Percentiles rank a stretch among this genome's conserved stretches.
Evolutionary conservation across 2,113 vertebrate species (phyloP).

Genomic region (Chrysemys picta): DNA sequence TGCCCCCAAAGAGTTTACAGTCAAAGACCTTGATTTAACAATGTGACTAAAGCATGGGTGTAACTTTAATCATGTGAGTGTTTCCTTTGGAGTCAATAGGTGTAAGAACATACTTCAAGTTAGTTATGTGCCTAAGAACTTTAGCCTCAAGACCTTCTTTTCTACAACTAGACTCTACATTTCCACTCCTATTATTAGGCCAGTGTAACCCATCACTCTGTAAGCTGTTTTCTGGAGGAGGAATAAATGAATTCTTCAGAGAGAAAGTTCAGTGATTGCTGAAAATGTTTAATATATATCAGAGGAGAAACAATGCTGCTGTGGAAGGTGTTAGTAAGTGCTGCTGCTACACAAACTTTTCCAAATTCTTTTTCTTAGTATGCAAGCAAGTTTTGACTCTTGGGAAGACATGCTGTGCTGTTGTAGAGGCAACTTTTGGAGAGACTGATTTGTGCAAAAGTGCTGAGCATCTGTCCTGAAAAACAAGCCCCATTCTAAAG

Average conservation of each 20-base stretch:
- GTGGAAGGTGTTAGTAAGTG: not conserved
- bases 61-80: fast-evolving
- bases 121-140: not conserved
- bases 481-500: not conserved
- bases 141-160: not conserved
- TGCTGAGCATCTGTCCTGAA: not conserved
- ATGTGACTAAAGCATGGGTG: not conserved
- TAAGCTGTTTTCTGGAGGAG: not conserved
- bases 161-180: not conserved
- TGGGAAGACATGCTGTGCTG: not conserved
- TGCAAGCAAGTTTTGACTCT: not conserved
- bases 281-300: not conserved
- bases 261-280: not conserved
- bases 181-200: not conserved
- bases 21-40: not conserved
- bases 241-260: not conserved
- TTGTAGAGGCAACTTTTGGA: not conserved
- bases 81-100: not conserved
- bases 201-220: not conserved
- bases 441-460: not conserved
- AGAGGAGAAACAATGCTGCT: not conserved
- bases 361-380: not conserved
- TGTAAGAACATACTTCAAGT: not conserved
- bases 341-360: not conserved
- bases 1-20: not conserved